phyloP scores from a whole-genome alignment of 2,797 vertebrate genomes.

The Botia kubotai region DNA sequence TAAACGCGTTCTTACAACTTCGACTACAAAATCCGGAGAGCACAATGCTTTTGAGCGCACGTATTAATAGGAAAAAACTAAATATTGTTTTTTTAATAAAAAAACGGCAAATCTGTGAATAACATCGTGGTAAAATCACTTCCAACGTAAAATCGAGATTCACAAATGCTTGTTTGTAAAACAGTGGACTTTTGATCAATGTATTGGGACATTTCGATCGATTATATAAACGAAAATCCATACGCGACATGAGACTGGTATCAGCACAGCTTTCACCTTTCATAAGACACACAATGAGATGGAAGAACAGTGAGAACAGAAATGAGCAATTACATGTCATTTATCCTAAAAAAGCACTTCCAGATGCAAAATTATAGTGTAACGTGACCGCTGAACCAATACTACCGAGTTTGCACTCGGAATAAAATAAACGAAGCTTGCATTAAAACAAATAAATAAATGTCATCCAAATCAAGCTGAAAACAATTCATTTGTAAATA shows the following conservation, averaged over 20 bases:
- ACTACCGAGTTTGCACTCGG: slow-evolving; percentile 64
- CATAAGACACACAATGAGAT: slow-evolving; percentile 60
- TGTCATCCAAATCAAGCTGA: slow-evolving; percentile 2
- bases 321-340: slow-evolving; percentile 67
- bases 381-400: neutral
- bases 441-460: neutral
- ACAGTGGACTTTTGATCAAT: slow-evolving; percentile 99
- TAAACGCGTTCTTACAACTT: slow-evolving; percentile 77
- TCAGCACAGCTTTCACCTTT: slow-evolving; percentile 86
- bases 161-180: slow-evolving; percentile 99
- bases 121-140: slow-evolving; percentile 84
- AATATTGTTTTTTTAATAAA: neutral
- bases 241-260: slow-evolving; percentile 92
- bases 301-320: slow-evolving; percentile 48
- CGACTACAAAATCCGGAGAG: slow-evolving; percentile 75
- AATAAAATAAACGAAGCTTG: slow-evolving; percentile 5
- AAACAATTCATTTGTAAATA: neutral
- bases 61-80: neutral
- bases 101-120: slow-evolving; percentile 56
- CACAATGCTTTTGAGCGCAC: slow-evolving; percentile 64
- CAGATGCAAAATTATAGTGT: slow-evolving; percentile 73
- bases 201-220: slow-evolving; percentile 98
- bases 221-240: slow-evolving; percentile 99
- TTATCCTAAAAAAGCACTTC: slow-evolving; percentile 86
- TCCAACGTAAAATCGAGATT: slow-evolving; percentile 94